phyloP scores from a whole-genome alignment of 2,797 vertebrate genomes.

The Sebastes steindachneri region DNA sequence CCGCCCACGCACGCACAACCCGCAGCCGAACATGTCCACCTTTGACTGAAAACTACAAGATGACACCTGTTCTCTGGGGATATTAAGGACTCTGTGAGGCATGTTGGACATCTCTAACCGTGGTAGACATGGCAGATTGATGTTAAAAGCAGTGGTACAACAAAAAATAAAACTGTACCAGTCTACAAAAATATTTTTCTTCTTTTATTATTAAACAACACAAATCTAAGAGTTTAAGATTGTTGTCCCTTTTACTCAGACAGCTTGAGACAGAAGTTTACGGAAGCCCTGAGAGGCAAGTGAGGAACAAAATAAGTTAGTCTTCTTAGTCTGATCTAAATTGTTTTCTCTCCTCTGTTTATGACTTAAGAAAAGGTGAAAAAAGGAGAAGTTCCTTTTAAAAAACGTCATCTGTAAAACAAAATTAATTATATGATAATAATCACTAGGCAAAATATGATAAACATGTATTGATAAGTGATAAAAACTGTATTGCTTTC shows the following conservation, averaged over 20 bases:
- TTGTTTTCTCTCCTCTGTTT: not conserved
- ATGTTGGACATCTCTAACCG: not conserved
- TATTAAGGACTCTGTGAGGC: not conserved
- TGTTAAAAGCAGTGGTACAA: conserved; percentile 5
- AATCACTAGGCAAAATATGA: no score
- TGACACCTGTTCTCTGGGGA: not conserved
- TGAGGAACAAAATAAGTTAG: not conserved
- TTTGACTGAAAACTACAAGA: not conserved
- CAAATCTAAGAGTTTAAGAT: not conserved
- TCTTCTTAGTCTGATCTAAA: not conserved
- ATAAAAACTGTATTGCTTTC: no score
- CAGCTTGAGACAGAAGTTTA: not conserved
- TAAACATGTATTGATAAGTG: no score
- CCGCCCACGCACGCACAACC: not conserved
- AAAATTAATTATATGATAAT: no score
- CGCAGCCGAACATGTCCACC: not conserved
- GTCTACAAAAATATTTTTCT: not conserved
- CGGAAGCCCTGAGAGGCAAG: not conserved
- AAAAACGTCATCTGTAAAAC: not conserved
- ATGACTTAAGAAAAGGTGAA: not conserved
- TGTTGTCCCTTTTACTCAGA: not conserved
- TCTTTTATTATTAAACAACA: not conserved
- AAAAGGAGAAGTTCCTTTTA: not conserved
- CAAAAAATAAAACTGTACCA: not conserved
- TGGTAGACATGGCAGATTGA: not conserved